Evolutionary conservation across 2,888 invertebrate species (phyloP).

Genomic region (Clunio marinus): DNA sequence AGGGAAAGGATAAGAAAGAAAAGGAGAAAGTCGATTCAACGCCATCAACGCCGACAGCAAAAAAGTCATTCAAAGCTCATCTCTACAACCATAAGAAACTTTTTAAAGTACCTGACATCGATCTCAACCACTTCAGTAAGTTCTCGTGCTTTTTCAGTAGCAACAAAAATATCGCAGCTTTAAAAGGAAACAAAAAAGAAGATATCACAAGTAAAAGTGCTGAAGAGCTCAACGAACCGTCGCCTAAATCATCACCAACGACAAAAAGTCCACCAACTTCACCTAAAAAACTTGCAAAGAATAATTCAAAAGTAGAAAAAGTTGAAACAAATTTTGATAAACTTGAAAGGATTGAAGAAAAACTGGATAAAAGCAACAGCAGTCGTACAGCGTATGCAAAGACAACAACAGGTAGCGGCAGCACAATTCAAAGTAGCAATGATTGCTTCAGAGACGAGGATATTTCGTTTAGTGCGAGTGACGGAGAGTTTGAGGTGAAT

Average conservation of each 20-base stretch:
- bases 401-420: constrained; percentile 15
- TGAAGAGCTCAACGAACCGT: constrained; percentile 1
- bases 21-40: constrained; percentile 20
- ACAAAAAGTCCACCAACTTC: constrained; percentile 39
- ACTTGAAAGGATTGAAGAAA: constrained; percentile 27
- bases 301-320: constrained; percentile 1
- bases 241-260: constrained; percentile 1
- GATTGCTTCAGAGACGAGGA: constrained; percentile 19
- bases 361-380: background rate
- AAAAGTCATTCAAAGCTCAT: constrained; percentile 36
- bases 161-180: constrained; percentile 32
- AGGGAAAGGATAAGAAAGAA: background rate
- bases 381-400: background rate
- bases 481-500: constrained; percentile 46
- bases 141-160: constrained; percentile 37
- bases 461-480: constrained; percentile 23
- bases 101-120: constrained; percentile 39
- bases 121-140: constrained; percentile 35
- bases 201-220: constrained; percentile 25
- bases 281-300: constrained; percentile 40
- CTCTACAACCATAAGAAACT: constrained; percentile 29
- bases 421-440: constrained; percentile 30
- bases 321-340: constrained; percentile 2
- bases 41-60: constrained; percentile 27
- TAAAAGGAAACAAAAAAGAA: constrained; percentile 13